These are phyloP conservation scores for Siderastrea siderea DNA, from an alignment of 92 coral and sea anemone genomes.

Conservation along the genomic window DNA sequence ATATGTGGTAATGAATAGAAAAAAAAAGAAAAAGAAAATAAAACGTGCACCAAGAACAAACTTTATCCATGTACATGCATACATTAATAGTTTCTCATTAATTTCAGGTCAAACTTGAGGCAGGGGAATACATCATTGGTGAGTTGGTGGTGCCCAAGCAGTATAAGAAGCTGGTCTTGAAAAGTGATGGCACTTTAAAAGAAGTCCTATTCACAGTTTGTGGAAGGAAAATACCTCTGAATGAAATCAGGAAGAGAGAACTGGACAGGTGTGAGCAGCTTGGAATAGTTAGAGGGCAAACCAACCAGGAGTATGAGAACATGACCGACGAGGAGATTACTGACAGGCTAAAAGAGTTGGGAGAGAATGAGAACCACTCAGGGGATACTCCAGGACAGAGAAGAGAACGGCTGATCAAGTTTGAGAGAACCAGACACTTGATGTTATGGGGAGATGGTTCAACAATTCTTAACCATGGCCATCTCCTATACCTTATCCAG, in stretches of 20 bases:
- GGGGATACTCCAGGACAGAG: constrained; percentile 19
- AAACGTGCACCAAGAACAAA: not conserved
- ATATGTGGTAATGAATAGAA: not conserved
- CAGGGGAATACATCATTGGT: constrained; percentile 30
- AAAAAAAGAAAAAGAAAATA: not conserved
- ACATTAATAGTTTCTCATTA: not conserved
- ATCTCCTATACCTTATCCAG: constrained; percentile 20
- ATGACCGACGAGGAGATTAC: constrained; percentile 9
- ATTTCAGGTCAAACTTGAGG: constrained; percentile 23
- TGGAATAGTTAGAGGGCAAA: constrained; percentile 3
- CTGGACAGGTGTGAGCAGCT: constrained; percentile 14
- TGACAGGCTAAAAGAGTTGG: not conserved
- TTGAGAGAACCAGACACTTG: constrained; percentile 41
- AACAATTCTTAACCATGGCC: constrained; percentile 39
- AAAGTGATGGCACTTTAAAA: constrained; percentile 27
- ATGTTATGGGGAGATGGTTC: constrained; percentile 40
- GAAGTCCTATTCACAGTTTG: constrained; percentile 28
- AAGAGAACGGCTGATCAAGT: constrained; percentile 17
- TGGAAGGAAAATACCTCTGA: constrained; percentile 34
- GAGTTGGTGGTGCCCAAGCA: constrained; percentile 41
- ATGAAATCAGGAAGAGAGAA: constrained; percentile 6
- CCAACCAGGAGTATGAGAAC: constrained; percentile 6
- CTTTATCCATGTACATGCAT: not conserved
- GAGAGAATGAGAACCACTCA: not conserved
- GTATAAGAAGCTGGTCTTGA: constrained; percentile 34